Base-by-base conservation (phyloP, 64 coral and sea anemone genomes). In the Montipora foliosa region DNA sequence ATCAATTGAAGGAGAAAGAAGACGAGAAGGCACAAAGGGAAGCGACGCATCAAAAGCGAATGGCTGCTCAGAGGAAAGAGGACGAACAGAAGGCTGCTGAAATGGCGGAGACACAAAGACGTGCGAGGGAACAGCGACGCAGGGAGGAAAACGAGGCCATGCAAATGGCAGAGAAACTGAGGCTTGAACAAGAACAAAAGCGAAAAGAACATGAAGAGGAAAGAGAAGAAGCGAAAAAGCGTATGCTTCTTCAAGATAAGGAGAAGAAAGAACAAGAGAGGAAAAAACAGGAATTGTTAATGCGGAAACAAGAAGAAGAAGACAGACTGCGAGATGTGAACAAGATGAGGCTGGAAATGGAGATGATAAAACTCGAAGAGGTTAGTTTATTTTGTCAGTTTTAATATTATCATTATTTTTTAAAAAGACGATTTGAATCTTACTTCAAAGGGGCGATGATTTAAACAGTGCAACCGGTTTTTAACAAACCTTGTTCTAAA, bases 101-200 rank as follows among this genome's bases (percentile, higher is more conserved):
- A 44, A 86, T 86, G 82, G 82, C 82, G n/a, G 82, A 86, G 66
- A 15, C 82, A 73, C 82, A 86, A 71, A 66, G 66, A 19, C 82
- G 82, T 1, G 17, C 82, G 1, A 22, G 82, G 17, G 82, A 86
- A n/a, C 82, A 86, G 11, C 82, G 82, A 5, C 82, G 60, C 1
- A 49, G 17, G n/a, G 82, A 86, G 47, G 82, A 86, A 22, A 46
- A 86, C 2, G 82, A 86, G 67, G 82, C 82, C 2, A 86, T 86
- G 82, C 48, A 86, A 50, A 72, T 14, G 4, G 82, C 82, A 4
- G 82, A 86, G 47, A 72, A 71, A 51, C 82, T n/a, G 47, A 67
- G 82, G 45, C 66, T 86, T 2, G 66, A 86, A 24, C 82, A 86
- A 72, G 82, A 86, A 16, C 82, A 86, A 15, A 86, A 72, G 47